Evolutionary conservation across 2,797 vertebrate species (phyloP).

Genomic region (Myotis pilosus): DNA sequence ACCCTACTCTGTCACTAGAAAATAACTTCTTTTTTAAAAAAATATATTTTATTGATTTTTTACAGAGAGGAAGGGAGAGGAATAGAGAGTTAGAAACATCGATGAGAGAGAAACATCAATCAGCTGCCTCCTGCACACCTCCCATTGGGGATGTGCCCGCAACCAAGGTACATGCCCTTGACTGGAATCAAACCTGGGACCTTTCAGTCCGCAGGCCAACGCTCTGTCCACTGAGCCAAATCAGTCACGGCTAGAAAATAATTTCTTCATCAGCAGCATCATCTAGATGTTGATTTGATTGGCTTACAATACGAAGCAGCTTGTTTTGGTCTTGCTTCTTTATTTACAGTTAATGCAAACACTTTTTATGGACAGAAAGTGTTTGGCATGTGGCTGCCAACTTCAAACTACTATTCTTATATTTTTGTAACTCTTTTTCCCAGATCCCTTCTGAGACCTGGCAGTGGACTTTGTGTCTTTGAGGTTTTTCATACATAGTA

Average conservation of each 20-base stretch:
- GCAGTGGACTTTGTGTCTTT: constrained; percentile 64
- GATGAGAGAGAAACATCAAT: too few species aligned
- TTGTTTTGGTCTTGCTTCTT: constrained; percentile 81
- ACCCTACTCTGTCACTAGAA: constrained; percentile 71
- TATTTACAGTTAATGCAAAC: constrained; percentile 82
- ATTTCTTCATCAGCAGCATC: constrained; percentile 67
- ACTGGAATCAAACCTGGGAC: too few species aligned
- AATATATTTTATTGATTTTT: too few species aligned
- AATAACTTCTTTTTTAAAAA: constrained; percentile 52
- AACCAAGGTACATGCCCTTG: too few species aligned
- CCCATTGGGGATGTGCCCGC: too few species aligned
- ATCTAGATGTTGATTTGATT: constrained; percentile 75
- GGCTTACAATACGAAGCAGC: constrained; percentile 68
- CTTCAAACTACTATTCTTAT: constrained; percentile 81
- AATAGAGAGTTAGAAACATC: too few species aligned
- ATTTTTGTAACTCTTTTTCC: constrained; percentile 79
- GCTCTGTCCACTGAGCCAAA: too few species aligned
- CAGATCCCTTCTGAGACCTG: constrained; percentile 81
- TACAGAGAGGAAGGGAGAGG: too few species aligned
- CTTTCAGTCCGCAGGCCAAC: too few species aligned
- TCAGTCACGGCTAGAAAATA: background rate
- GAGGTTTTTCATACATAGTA: constrained; percentile 29
- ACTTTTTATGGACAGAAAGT: constrained; percentile 81
- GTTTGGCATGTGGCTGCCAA: constrained; percentile 80
- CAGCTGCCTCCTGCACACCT: too few species aligned